Evolutionary conservation across 2,797 vertebrate genomes (phyloP).

Genomic region (Cynopterus sphinx): DNA sequence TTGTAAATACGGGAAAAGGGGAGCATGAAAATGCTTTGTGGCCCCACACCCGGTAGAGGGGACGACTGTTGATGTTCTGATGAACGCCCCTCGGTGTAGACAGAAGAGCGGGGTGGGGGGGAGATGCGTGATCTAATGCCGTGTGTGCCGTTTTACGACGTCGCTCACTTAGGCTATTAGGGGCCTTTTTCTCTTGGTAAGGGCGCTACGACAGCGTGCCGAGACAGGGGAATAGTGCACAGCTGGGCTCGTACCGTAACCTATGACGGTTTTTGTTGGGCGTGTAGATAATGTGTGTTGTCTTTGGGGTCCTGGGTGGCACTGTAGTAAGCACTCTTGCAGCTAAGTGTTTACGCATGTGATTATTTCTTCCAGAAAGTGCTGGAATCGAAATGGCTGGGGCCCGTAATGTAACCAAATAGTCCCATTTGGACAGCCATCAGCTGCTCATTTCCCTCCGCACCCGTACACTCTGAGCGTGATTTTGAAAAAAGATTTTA

Average conservation of each 20-base stretch:
- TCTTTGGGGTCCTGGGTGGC: neutral
- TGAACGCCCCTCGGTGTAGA: neutral
- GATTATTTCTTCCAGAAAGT: constrained; percentile 1
- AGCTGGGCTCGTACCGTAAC: neutral
- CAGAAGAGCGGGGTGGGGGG: neutral
- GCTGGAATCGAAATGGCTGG: neutral
- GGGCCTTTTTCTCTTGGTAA: neutral
- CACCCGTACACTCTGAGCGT: neutral
- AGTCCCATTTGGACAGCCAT: neutral
- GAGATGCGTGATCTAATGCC: neutral
- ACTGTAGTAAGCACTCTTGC: neutral
- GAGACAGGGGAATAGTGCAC: neutral
- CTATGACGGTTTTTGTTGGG: neutral
- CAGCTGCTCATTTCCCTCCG: neutral
- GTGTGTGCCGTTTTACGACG: neutral
- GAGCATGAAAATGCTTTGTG: neutral
- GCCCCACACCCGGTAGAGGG: neutral
- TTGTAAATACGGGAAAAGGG: neutral
- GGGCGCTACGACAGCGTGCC: neutral
- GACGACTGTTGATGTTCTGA: neutral
- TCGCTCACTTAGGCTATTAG: neutral
- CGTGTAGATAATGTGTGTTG: neutral
- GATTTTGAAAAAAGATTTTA: neutral
- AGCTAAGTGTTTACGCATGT: neutral
- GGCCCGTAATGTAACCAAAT: neutral